Evolutionary conservation across 1,140 invertebrate genomes (phyloP).

Genomic region (Parasteatoda tepidariorum): DNA sequence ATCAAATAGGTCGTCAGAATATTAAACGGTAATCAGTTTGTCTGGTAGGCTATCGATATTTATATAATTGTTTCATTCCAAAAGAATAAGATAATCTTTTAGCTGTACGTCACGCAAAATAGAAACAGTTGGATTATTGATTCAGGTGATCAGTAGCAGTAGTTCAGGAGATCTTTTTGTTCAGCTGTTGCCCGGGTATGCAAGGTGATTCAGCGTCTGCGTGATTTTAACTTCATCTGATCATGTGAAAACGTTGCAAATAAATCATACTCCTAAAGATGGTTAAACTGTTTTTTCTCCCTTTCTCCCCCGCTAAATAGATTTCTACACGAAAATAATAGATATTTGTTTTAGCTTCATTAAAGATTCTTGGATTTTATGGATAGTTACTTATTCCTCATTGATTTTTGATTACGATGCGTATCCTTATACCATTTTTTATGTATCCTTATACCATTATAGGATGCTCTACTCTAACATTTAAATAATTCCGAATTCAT

Average conservation of each 20-base stretch:
- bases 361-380: too few species aligned
- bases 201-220: not conserved
- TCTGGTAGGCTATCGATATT: too few species aligned
- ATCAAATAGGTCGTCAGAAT: not conserved
- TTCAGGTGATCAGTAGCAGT: not conserved
- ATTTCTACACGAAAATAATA: too few species aligned
- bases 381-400: too few species aligned
- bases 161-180: not conserved
- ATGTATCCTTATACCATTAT: too few species aligned
- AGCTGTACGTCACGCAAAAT: not conserved
- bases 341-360: too few species aligned
- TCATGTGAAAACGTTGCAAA: not conserved
- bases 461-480: too few species aligned
- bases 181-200: not conserved
- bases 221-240: not conserved
- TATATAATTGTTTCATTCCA: not conserved
- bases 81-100: too few species aligned
- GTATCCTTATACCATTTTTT: too few species aligned
- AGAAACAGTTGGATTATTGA: not conserved
- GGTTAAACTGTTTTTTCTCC: not conserved
- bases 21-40: not conserved
- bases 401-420: too few species aligned
- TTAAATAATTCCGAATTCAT: too few species aligned
- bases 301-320: too few species aligned
- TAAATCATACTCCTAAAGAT: not conserved